phyloP scores from a whole-genome alignment of 2,113 vertebrate genomes.

The Grammomys surdaster region DNA sequence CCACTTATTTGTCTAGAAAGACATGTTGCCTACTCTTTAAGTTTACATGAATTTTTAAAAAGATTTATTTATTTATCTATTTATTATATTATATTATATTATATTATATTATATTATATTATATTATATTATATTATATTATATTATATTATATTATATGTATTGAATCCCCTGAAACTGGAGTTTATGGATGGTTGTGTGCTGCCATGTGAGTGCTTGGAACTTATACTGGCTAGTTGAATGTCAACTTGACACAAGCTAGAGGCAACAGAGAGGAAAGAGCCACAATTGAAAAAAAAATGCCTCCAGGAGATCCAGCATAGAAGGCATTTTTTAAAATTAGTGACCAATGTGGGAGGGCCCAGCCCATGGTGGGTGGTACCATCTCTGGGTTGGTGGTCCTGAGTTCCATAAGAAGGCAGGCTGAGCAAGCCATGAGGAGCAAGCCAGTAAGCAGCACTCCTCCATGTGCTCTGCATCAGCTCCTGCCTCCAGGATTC shows the following conservation, averaged over 20 bases:
- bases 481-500: background rate
- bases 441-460: background rate
- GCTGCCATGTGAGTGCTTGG: background rate
- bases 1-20: conserved; percentile 34
- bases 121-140: too few relatives aligned
- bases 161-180: background rate
- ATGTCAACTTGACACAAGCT: background rate
- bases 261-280: background rate
- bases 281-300: background rate
- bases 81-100: too few relatives aligned
- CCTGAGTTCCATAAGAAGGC: background rate
- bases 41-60: background rate
- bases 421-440: background rate
- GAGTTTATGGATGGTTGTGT: background rate
- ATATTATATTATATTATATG: too few relatives aligned
- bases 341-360: background rate
- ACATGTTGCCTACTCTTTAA: conserved; percentile 24
- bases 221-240: background rate
- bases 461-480: background rate
- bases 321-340: background rate
- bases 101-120: too few relatives aligned
- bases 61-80: background rate
- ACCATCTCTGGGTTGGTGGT: background rate
- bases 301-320: background rate
- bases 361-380: background rate